Evolutionary conservation across 2,113 vertebrate genomes (phyloP).

Genomic region (Saccopteryx leptura): DNA sequence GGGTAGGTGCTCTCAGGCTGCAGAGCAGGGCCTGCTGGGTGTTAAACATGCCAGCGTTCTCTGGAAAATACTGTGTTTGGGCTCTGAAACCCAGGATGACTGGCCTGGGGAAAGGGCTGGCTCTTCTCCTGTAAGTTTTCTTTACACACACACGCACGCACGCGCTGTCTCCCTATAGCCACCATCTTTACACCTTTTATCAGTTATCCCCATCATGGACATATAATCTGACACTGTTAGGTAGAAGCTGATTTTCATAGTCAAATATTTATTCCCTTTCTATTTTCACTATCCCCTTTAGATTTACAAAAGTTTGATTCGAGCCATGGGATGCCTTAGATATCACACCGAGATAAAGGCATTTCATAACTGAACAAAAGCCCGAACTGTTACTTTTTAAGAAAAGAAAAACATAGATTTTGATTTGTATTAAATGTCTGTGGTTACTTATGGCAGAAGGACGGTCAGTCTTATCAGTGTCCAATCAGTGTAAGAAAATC

Average conservation of each 20-base stretch:
- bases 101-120: not conserved
- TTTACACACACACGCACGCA: no score
- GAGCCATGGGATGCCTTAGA: not conserved
- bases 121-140: not conserved
- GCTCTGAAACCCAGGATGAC: not conserved
- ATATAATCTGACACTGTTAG: not conserved
- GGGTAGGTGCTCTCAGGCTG: constrained; percentile 27
- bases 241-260: not conserved
- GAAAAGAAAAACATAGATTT: not conserved
- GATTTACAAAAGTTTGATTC: not conserved
- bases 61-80: constrained; percentile 54
- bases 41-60: not conserved
- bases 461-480: not conserved
- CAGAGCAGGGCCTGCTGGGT: constrained; percentile 58
- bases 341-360: not conserved
- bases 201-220: not conserved
- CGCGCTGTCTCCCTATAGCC: no score
- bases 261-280: constrained; percentile 54
- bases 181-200: not conserved
- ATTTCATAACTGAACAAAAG: not conserved
- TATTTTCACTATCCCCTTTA: not conserved
- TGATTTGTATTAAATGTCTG: not conserved
- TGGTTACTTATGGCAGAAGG: not conserved
- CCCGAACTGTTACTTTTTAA: not conserved
- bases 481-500: constrained; percentile 16